phyloP scores from a whole-genome alignment of 2,797 vertebrate genomes.

The Phoxinus dragarum region DNA sequence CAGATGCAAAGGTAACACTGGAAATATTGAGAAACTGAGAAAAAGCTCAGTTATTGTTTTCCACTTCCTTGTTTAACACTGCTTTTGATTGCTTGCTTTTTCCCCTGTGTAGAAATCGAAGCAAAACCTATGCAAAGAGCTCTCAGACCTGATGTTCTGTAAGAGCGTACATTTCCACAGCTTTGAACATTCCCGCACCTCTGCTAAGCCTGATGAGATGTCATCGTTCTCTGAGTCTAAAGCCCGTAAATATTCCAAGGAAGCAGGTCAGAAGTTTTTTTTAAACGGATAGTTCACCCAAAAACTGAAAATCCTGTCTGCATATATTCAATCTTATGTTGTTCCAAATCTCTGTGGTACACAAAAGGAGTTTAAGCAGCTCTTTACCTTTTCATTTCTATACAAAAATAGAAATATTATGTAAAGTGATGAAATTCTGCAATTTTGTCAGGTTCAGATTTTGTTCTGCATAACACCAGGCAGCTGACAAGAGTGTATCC shows the following conservation, averaged over 20 bases:
- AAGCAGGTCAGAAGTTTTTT: conserved; percentile 74
- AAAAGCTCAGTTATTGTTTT: neutral
- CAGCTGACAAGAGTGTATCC: conserved; percentile 93
- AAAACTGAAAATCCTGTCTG: neutral
- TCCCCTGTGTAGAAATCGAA: conserved; percentile 78
- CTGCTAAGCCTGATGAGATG: conserved; percentile 85
- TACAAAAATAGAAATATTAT: neutral
- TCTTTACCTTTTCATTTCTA: neutral
- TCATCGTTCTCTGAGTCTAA: conserved; percentile 94
- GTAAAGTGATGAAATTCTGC: neutral
- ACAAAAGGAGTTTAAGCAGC: neutral
- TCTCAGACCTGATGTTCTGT: conserved; percentile 92
- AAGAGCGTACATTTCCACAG: conserved; percentile 87
- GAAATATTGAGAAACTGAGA: neutral
- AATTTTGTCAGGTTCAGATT: conserved; percentile 76
- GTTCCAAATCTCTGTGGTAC: neutral
- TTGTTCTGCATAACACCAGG: conserved; percentile 87
- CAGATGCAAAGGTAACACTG: conserved; percentile 48
- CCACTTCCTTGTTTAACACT: neutral
- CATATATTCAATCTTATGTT: neutral
- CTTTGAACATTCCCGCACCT: conserved; percentile 81
- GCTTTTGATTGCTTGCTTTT: conserved; percentile 16
- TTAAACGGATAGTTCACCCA: neutral
- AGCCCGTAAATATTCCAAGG: conserved; percentile 85
- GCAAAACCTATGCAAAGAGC: conserved; percentile 81